Conservation (phyloP, 2,113 vertebrate genomes). For the Corynorhinus townsendii region DNA sequence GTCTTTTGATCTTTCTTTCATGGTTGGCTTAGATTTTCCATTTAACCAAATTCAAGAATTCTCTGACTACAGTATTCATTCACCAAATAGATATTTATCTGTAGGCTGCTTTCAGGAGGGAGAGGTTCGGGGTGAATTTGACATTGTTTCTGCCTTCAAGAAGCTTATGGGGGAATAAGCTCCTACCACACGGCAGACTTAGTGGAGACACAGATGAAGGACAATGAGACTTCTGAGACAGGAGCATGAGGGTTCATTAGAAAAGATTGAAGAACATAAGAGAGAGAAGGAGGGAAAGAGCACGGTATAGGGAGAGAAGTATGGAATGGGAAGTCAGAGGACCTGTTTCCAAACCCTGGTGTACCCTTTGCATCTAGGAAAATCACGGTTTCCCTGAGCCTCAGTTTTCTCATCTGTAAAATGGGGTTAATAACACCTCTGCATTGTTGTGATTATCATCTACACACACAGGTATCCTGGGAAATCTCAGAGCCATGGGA, state of each 20-base stretch:
- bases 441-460: neutral
- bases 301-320: neutral
- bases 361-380: neutral
- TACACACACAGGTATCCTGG: neutral
- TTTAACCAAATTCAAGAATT: neutral
- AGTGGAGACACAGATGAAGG: neutral
- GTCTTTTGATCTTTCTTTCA: constrained; percentile 31
- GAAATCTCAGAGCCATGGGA: neutral
- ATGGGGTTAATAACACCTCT: neutral
- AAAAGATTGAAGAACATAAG: neutral
- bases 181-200: neutral
- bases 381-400: neutral
- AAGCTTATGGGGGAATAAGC: neutral
- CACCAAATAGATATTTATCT: neutral
- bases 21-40: constrained; percentile 41
- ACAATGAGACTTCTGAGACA: neutral
- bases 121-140: neutral
- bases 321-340: accelerated
- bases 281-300: neutral
- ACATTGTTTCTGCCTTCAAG: neutral
- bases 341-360: neutral
- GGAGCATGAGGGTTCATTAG: neutral
- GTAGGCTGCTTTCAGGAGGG: neutral
- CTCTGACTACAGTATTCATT: neutral
- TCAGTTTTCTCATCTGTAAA: neutral